Conservation (phyloP, 2,797 vertebrate species). For the Macrochelys suwanniensis region DNA sequence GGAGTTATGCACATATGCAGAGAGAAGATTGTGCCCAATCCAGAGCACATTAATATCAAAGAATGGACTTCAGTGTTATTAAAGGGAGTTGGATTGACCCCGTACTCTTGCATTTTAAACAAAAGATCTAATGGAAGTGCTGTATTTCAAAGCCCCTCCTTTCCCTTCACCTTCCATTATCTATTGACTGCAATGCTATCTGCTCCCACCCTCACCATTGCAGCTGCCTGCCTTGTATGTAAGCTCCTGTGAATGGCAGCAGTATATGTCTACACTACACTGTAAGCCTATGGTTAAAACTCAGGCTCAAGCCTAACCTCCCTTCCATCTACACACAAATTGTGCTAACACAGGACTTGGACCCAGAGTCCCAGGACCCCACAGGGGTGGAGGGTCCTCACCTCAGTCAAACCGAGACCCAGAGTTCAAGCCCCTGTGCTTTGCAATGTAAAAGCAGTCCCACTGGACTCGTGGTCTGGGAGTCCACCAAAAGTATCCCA, state of each 20-base stretch:
- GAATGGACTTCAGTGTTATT: rapidly evolving
- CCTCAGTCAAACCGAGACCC: background rate
- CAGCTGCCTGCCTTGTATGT: background rate
- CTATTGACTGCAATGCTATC: background rate
- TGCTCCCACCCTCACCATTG: background rate
- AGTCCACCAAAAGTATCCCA: background rate
- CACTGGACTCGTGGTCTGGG: background rate
- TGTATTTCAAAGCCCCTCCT: background rate
- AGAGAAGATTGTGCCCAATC: background rate
- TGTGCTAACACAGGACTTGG: background rate
- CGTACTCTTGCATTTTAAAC: background rate
- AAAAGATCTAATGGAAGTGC: background rate
- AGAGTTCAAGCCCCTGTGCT: background rate
- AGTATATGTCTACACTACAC: background rate
- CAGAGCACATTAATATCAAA: background rate
- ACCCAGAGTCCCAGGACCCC: too few species aligned
- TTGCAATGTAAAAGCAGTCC: background rate
- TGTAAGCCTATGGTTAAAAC: background rate
- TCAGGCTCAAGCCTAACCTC: background rate
- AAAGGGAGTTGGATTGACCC: background rate
- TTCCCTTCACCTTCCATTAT: background rate
- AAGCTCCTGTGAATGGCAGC: background rate
- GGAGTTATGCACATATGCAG: background rate
- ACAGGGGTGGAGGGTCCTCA: background rate
- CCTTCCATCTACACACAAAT: background rate